Evolutionary conservation across 1,140 invertebrate species (phyloP).

Genomic region (Charaxes varanes): DNA sequence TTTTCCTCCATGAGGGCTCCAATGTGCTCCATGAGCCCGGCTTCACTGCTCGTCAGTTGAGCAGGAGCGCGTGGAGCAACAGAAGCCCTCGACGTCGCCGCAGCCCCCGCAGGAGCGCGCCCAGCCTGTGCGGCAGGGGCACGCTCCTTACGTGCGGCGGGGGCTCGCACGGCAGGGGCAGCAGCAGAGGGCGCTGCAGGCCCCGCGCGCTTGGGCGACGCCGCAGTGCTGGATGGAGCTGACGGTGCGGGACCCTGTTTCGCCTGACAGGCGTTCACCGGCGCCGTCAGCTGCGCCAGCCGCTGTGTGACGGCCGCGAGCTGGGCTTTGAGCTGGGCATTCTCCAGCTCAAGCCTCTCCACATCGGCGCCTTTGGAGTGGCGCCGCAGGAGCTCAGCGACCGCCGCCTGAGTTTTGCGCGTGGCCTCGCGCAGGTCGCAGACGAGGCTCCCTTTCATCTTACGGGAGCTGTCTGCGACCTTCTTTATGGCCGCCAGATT

Average conservation of each 20-base stretch:
- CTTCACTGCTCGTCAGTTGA: too few relatives aligned
- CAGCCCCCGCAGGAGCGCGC: neutral
- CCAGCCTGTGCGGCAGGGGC: neutral
- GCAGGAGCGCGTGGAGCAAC: conserved; percentile 1
- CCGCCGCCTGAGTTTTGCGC: too few relatives aligned
- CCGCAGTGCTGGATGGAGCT: too few relatives aligned
- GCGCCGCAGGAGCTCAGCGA: too few relatives aligned
- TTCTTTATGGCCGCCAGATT: too few relatives aligned
- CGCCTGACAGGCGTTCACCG: conserved; percentile 5
- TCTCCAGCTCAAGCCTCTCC: conserved; percentile 1
- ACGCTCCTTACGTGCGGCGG: neutral
- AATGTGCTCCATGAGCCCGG: neutral
- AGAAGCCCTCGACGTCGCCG: neutral
- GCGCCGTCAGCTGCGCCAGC: conserved; percentile 8
- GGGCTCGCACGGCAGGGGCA: neutral
- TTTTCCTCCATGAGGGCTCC: conserved; percentile 5
- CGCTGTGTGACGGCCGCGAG: too few relatives aligned
- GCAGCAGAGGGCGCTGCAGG: neutral
- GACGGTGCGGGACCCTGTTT: conserved; percentile 1
- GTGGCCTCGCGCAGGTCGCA: too few relatives aligned
- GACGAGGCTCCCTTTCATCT: too few relatives aligned
- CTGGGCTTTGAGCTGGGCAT: conserved; percentile 2
- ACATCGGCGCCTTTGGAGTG: conserved; percentile 1
- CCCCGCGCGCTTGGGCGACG: neutral
- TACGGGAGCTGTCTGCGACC: too few relatives aligned